These are phyloP conservation scores for Oenanthe oenanthe DNA, from an alignment of 2,113 vertebrate genomes.

Conservation along the genomic window DNA sequence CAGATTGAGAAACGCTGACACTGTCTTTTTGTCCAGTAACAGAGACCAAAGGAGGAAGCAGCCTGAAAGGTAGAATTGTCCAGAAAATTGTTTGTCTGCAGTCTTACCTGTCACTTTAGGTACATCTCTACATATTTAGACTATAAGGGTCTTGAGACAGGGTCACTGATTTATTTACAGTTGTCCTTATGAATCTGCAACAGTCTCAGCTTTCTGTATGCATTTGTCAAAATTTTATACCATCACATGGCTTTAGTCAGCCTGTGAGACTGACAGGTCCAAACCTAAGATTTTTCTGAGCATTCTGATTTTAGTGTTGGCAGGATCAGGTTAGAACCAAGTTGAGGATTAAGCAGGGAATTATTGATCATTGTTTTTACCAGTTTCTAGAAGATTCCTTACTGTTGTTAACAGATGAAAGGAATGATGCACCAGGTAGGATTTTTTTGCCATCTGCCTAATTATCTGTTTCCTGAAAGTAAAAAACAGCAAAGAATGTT, in stretches of 20 bases:
- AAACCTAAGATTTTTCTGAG: not conserved
- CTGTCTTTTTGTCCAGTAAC: not conserved
- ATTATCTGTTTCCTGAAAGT: not conserved
- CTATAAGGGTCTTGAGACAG: not conserved
- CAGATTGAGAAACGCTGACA: not conserved
- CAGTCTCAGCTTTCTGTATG: not conserved
- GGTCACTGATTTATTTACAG: not conserved
- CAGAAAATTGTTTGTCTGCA: not conserved
- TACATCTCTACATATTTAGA: not conserved
- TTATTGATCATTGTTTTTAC: not conserved
- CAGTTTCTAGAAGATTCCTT: not conserved
- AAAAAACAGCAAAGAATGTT: not conserved
- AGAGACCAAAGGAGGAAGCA: not conserved
- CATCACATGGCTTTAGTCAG: not conserved
- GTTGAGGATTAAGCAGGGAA: not conserved
- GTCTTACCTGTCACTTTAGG: not conserved
- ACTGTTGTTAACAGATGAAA: not conserved
- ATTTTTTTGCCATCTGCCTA: not conserved
- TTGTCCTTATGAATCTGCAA: not conserved
- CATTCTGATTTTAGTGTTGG: not conserved
- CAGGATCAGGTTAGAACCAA: not conserved
- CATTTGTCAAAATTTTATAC: not conserved
- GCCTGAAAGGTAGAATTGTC: not conserved
- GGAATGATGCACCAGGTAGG: not conserved
- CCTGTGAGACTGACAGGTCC: not conserved